Conservation (phyloP, 2,797 vertebrate species). For the Parambassis ranga region DNA sequence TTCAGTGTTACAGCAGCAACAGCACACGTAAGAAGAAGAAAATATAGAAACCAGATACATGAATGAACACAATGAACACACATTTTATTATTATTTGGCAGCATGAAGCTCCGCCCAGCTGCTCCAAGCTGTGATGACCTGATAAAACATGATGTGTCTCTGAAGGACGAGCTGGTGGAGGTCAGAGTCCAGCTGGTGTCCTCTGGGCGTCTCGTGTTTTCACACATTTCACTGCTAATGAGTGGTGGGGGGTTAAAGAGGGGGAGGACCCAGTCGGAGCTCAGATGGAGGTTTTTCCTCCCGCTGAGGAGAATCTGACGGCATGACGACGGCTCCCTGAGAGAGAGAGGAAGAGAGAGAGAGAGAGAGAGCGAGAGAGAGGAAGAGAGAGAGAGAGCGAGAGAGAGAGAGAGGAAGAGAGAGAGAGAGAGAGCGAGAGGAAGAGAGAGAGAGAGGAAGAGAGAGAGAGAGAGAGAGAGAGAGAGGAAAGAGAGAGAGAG, state of each 20-base stretch:
- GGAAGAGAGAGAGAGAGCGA: not conserved
- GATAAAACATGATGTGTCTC: too few species aligned
- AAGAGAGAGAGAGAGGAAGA: conserved; percentile 25
- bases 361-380: conserved; percentile 5
- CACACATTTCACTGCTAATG: conserved; percentile 43
- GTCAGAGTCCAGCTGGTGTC: conserved; percentile 30
- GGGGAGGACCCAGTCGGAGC: conserved; percentile 8
- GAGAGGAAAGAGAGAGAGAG: not conserved
- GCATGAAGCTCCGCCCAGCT: too few species aligned
- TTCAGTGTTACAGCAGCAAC: too few species aligned
- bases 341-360: conserved; percentile 6
- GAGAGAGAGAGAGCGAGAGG: too few species aligned
- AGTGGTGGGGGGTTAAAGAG: conserved; percentile 2
- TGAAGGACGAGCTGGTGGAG: too few species aligned
- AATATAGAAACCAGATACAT: too few species aligned
- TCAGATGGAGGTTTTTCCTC: conserved; percentile 46
- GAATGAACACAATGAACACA: too few species aligned
- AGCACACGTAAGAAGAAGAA: too few species aligned
- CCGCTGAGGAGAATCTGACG: conserved; percentile 43
- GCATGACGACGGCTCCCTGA: conserved; percentile 55
- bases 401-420: conserved; percentile 22
- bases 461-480: conserved; percentile 26
- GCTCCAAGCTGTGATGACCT: too few species aligned
- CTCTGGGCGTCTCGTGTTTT: conserved; percentile 26
- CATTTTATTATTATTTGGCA: too few species aligned